Percentiles rank a stretch among this genome's conserved stretches.
Evolutionary conservation across 2,113 vertebrate genomes (phyloP).

Genomic region (Salvelinus sp.): DNA sequence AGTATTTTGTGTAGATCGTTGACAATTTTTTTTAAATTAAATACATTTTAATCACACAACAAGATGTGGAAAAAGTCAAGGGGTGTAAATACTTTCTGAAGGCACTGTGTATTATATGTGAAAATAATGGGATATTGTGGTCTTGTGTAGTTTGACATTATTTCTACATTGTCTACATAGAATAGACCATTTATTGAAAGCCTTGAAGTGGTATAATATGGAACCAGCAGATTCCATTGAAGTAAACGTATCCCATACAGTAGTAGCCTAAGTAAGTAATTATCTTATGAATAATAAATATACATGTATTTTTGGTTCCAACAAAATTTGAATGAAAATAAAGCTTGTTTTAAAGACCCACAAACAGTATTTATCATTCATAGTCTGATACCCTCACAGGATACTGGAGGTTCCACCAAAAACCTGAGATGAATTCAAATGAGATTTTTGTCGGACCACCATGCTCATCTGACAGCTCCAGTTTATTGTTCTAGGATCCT

Average conservation of each 20-base stretch:
- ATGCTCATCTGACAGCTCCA: conserved; percentile 18
- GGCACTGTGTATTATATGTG: too few relatives aligned
- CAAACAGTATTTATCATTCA: not conserved
- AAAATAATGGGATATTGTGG: too few relatives aligned
- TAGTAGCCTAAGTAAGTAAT: not conserved
- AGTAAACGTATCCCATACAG: too few relatives aligned
- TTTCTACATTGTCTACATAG: too few relatives aligned
- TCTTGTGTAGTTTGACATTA: too few relatives aligned
- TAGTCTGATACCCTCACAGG: not conserved
- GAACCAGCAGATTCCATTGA: not conserved
- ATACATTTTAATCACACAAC: too few relatives aligned
- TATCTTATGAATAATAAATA: not conserved
- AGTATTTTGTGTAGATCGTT: too few relatives aligned
- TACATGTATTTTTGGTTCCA: not conserved
- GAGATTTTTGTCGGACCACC: conserved; percentile 35
- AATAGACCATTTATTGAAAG: too few relatives aligned
- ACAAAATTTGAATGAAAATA: not conserved
- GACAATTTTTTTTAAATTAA: too few relatives aligned
- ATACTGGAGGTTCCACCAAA: not conserved
- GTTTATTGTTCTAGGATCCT: conserved; percentile 19
- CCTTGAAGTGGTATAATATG: too few relatives aligned
- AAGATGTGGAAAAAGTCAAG: too few relatives aligned
- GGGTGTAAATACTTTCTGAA: too few relatives aligned
- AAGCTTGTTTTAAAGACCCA: not conserved
- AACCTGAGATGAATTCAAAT: not conserved